A percentile compares a stretch with the other conserved stretches of the same genome.
Evolutionary conservation across 2,888 invertebrate species (phyloP).

Genomic region (Nudaria mundana): DNA sequence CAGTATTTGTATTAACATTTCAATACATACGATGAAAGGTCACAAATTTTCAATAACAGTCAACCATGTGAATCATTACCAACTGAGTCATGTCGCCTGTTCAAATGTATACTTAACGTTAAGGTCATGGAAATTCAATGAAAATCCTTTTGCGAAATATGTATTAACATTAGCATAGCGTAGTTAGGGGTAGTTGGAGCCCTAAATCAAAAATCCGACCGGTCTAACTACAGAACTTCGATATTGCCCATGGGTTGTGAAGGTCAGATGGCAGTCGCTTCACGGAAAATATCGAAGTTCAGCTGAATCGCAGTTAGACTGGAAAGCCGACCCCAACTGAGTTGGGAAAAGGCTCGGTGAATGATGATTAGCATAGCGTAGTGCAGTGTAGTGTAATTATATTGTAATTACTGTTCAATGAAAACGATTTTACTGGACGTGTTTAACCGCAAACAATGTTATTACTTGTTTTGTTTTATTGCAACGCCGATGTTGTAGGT

Average conservation of each 20-base stretch:
- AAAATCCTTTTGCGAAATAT: conserved; percentile 1
- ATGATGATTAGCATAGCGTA: too few relatives aligned
- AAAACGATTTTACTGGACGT: conserved; percentile 9
- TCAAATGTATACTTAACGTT: conserved; percentile 12
- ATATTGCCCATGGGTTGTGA: too few relatives aligned
- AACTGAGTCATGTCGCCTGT: conserved; percentile 37
- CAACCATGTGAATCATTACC: conserved; percentile 37
- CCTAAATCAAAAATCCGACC: too few relatives aligned
- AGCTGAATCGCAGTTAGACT: too few relatives aligned
- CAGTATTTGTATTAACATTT: conserved; percentile 28
- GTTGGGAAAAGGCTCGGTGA: too few relatives aligned
- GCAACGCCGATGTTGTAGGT: conserved; percentile 12
- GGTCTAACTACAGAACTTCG: too few relatives aligned
- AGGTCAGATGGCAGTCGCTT: too few relatives aligned
- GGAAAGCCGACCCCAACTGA: too few relatives aligned
- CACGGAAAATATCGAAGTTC: too few relatives aligned
- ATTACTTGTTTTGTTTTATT: too few relatives aligned
- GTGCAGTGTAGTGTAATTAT: neutral
- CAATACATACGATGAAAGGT: conserved; percentile 36
- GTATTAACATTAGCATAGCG: neutral
- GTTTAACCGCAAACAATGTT: conserved; percentile 12
- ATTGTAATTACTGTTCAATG: conserved; percentile 11
- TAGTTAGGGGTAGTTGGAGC: too few relatives aligned
- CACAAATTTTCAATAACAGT: conserved; percentile 37
- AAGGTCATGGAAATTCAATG: conserved; percentile 4